These are phyloP conservation scores for Danio albolineatus DNA, from an alignment of 2,797 vertebrate genomes.

Conservation along the genomic window DNA sequence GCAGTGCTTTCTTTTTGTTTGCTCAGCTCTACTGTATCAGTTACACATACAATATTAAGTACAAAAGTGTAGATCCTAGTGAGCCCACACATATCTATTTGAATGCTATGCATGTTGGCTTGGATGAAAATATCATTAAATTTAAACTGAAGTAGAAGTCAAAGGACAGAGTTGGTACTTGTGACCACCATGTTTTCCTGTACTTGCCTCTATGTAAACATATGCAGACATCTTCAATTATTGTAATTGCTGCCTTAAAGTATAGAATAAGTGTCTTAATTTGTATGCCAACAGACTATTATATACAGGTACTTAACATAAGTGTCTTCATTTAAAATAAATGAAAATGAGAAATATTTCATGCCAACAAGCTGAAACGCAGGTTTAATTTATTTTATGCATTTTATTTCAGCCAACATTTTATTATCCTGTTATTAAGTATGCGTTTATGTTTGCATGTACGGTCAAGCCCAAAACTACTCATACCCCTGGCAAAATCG, in stretches of 20 bases:
- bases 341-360: no score
- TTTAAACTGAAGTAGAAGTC: not conserved
- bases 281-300: not conserved
- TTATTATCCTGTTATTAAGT: no score
- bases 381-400: no score
- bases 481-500: no score
- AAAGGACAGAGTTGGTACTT: not conserved
- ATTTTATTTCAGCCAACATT: no score
- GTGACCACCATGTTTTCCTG: not conserved
- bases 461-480: no score
- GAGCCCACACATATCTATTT: not conserved
- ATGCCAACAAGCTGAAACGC: no score
- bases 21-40: not conserved
- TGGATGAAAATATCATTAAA: not conserved
- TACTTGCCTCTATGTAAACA: not conserved
- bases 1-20: constrained; percentile 26
- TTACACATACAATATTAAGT: not conserved
- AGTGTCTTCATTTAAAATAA: no score
- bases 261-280: not conserved
- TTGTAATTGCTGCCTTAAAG: not conserved
- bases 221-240: not conserved
- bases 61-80: not conserved
- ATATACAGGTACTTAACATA: no score
- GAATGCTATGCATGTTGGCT: not conserved
- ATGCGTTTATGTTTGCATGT: no score